Percentiles rank a stretch among this genome's conserved stretches.
phyloP scores from a whole-genome alignment of 2,797 vertebrate species.

The Adelosebastes latens region DNA sequence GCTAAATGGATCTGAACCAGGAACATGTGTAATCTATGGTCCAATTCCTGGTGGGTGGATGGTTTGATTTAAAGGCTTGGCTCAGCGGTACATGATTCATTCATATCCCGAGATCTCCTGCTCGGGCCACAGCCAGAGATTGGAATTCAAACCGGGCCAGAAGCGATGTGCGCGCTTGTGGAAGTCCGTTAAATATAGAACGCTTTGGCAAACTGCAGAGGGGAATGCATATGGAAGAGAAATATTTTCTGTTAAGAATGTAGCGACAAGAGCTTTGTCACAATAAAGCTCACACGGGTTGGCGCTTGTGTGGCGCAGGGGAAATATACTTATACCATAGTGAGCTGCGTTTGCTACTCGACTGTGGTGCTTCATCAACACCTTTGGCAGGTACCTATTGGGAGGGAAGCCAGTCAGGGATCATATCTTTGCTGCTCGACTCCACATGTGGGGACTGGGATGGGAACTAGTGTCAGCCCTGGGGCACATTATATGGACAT shows the following conservation, averaged over 20 bases:
- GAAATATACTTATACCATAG: background rate
- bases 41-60: slow-evolving; percentile 11
- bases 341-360: slow-evolving; percentile 8
- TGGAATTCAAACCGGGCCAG: slow-evolving; percentile 21
- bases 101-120: slow-evolving; percentile 36
- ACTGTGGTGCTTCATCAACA: slow-evolving; percentile 36
- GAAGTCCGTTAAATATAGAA: slow-evolving; percentile 37
- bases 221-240: slow-evolving; percentile 18
- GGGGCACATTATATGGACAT: background rate
- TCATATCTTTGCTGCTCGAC: slow-evolving; percentile 3
- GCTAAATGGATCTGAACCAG: slow-evolving; percentile 63
- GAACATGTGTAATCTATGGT: slow-evolving; percentile 30
- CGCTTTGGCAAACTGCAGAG: slow-evolving; percentile 18
- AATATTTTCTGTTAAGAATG: slow-evolving; percentile 25
- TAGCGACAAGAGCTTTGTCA: slow-evolving; percentile 18
- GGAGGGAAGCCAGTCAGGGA: slow-evolving; percentile 4
- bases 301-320: background rate
- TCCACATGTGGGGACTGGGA: background rate
- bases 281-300: background rate
- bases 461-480: background rate
- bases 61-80: slow-evolving; percentile 54
- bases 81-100: slow-evolving; percentile 28
- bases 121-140: slow-evolving; percentile 18
- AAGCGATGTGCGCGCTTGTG: slow-evolving; percentile 13
- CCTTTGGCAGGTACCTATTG: background rate